Percentiles rank a stretch among this genome's conserved stretches.
Evolutionary conservation across 2,113 vertebrate species (phyloP).

Genomic region (Corythornis cristatus): DNA sequence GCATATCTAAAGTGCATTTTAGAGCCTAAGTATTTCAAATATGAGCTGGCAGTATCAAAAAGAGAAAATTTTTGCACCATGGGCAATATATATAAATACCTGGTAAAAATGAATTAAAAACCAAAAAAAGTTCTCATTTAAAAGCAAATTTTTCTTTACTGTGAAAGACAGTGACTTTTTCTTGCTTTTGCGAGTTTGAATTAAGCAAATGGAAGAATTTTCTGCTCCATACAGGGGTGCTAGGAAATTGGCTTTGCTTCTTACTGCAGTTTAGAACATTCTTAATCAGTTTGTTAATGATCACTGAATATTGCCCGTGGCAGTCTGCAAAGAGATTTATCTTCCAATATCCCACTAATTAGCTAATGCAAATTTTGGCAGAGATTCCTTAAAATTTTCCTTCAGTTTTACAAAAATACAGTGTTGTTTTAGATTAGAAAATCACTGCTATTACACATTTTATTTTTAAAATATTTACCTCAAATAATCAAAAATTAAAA

Average conservation of each 20-base stretch:
- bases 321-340: neutral
- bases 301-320: neutral
- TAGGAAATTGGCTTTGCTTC: neutral
- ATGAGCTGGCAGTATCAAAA: neutral
- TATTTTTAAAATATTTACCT: neutral
- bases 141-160: neutral
- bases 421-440: neutral
- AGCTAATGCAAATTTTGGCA: neutral
- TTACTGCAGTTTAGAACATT: neutral
- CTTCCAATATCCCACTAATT: neutral
- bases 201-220: neutral
- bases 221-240: neutral
- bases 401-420: neutral
- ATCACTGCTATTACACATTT: neutral
- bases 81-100: neutral
- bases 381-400: neutral
- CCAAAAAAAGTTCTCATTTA: neutral
- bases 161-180: neutral
- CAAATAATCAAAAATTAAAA: neutral
- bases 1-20: neutral
- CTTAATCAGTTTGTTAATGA: neutral
- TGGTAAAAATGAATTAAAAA: neutral
- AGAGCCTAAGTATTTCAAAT: neutral
- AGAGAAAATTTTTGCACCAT: neutral
- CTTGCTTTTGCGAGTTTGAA: neutral